phyloP scores from a whole-genome alignment of 2,113 vertebrate genomes.

The Hypanus sabinus region DNA sequence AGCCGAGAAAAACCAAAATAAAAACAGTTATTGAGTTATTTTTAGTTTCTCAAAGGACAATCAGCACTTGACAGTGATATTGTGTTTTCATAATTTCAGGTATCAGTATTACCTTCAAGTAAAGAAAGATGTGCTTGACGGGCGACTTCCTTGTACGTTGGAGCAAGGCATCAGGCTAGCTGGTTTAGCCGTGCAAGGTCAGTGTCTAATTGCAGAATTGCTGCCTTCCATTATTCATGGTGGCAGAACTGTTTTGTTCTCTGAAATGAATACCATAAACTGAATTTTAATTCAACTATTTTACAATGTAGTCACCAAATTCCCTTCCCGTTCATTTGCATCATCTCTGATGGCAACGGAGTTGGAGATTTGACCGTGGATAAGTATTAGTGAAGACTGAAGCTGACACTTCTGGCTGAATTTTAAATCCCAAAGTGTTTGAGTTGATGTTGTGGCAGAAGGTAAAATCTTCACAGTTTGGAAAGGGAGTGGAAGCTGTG shows the following conservation, averaged over 20 bases:
- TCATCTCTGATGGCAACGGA: no score
- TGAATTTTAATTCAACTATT: neutral
- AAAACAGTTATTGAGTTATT: neutral
- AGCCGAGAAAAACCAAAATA: neutral
- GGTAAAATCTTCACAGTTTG: no score
- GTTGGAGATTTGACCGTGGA: neutral
- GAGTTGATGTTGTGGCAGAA: no score
- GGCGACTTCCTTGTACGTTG: constrained; percentile 68
- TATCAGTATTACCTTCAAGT: constrained; percentile 98
- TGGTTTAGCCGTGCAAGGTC: constrained; percentile 89
- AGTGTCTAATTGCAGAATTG: constrained; percentile 37
- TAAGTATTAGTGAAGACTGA: neutral
- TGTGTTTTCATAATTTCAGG: constrained; percentile 49
- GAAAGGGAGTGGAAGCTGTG: no score
- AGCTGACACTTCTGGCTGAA: neutral
- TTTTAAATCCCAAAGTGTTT: no score
- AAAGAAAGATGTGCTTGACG: constrained; percentile 89
- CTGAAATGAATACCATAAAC: neutral
- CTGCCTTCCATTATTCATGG: neutral
- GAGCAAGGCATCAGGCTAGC: constrained; percentile 86
- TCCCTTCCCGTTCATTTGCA: neutral
- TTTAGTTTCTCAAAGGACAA: neutral
- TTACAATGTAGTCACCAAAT: neutral
- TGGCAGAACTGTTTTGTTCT: neutral
- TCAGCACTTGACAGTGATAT: constrained; percentile 24